Evolutionary conservation across 2,113 vertebrate species (phyloP), one percentile per base, ranked within the genome.

Genomic region (Camarhynchus parvulus): DNA sequence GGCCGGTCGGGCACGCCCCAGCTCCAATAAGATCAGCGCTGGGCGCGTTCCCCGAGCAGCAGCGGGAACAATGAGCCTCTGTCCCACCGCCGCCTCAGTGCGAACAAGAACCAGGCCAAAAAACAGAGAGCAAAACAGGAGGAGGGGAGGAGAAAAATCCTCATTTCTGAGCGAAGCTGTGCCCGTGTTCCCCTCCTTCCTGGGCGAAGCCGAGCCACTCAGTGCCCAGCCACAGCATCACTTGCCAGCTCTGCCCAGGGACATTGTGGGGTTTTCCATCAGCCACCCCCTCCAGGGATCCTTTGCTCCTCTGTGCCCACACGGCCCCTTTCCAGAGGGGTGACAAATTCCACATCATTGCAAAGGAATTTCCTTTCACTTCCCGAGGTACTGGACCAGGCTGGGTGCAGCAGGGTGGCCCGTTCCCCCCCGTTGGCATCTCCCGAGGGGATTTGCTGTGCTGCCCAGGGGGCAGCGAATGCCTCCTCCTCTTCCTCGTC

Each of bases 31-130:
- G 94, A 89, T 96, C 95, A 81, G 89, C 24, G 56, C 92, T 5
- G 76, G 31, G 86, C 14, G 25, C 30, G 61, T 67, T 93, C 93
- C 92, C 92, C 42, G 64, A 89, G 92, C 94, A 89, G 92, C 95
- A 20, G 83, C 24, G 5, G 47, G 83, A 93, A 95, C 96, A 97
- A 97, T 92, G 91, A 83, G 83, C 73, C 91, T 97, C 95, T 97
- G 95, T 96, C 94, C 95, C 86, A 44, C 76, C 1, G 61, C 90
- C 0, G 47, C 90, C 0, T 8, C 83, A 37, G 35, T 0, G 35
- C 81, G 80, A 97, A 77, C 80, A 41, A 86, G 86, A 85, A 90
- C 67, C 83, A 80, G 83, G 56, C 68, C 0, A 7, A 15, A 50
- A 79, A 72, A 59, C 16, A 20, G 24, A 6, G 25, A 5, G 28